Base-by-base conservation (phyloP, 92 coral and sea anemone genomes). In the Palythoa heliodiscus region DNA sequence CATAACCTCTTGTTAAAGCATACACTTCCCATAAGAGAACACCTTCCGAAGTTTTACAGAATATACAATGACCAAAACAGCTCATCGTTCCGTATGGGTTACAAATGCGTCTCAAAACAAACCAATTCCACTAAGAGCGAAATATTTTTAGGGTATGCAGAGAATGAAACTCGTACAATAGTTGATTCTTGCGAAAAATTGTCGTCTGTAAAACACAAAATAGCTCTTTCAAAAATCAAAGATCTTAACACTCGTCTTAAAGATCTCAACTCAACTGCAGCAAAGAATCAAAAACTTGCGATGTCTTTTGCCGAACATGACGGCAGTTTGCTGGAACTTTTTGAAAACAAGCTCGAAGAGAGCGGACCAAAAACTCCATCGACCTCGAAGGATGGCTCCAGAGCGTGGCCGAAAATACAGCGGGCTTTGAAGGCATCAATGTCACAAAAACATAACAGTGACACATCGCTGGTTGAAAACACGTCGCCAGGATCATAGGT, bases 41-140 rank as follows among this genome's bases (percentile, higher is more conserved):
- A 90, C 55, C 66, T 94, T 6, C 57, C 73, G 9, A 89, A 86
- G 15, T 89, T 94, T 0, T 94, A 89, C 61, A 73, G 43, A 16
- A 86, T 94, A 11, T 92, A 88, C 73, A 75, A 94, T 76, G 95
- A 94, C 76, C 98, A 94, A 55, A 92, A 82, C 35, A 91, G 92
- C 0, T 87, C 84, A 5, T 94, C 94, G 0, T 94, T 90, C 64
- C 92, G 98, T n/a, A 64, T 70, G 14, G 98, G 98, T 9, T 94
- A 79, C 53, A 94, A 87, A 72, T 70, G 50, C 75, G 69, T 72
- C 60, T 88, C 78, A 53, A 86, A 60, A 64, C 61, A 77, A 52
- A 64, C 68, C 55, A 68, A 64, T 60, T 22, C 25, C 54, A 90
- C 40, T 5, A 48, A 40, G 15, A 64, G 60, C 50, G 71, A 35